Evolutionary conservation across 2,113 vertebrate species (phyloP).

Genomic region (Oncorhynchus nerka): DNA sequence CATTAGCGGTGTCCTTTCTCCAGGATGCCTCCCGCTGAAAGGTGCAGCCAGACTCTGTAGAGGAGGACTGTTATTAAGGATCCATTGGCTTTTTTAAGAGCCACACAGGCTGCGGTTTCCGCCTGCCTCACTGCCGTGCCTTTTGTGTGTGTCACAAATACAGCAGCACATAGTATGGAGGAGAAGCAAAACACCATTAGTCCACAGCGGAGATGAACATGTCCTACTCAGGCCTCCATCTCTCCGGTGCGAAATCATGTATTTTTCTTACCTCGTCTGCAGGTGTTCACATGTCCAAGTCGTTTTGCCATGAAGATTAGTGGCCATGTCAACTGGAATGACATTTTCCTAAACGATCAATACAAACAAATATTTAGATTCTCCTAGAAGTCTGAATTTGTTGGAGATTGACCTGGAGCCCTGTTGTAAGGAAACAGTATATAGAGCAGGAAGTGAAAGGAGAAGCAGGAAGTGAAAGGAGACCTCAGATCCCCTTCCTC

Average conservation of each 20-base stretch:
- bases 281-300: constrained; percentile 22
- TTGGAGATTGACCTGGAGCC: constrained; percentile 7
- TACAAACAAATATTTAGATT: constrained; percentile 16
- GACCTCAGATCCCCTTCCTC: constrained; percentile 40
- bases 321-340: neutral
- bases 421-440: constrained; percentile 16
- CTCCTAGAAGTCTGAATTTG: constrained; percentile 2
- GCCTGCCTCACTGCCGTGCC: constrained; percentile 4
- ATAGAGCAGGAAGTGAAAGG: constrained; percentile 64
- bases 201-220: constrained; percentile 18
- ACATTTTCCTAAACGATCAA: constrained; percentile 18
- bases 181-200: constrained; percentile 12
- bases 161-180: constrained; percentile 5
- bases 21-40: constrained; percentile 1
- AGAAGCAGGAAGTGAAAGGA: constrained; percentile 65
- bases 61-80: constrained; percentile 43
- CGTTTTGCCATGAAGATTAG: neutral
- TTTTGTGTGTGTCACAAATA: constrained; percentile 25
- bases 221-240: constrained; percentile 2
- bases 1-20: constrained; percentile 14
- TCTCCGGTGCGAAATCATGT: constrained; percentile 27
- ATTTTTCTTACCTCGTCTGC: constrained; percentile 29
- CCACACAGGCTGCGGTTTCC: constrained; percentile 4
- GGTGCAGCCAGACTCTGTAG: constrained; percentile 11
- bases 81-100: constrained; percentile 23